Evolutionary conservation across 2,888 invertebrate species (phyloP), one percentile per base, ranked within the genome.

Genomic region (Drosophila emarginata): DNA sequence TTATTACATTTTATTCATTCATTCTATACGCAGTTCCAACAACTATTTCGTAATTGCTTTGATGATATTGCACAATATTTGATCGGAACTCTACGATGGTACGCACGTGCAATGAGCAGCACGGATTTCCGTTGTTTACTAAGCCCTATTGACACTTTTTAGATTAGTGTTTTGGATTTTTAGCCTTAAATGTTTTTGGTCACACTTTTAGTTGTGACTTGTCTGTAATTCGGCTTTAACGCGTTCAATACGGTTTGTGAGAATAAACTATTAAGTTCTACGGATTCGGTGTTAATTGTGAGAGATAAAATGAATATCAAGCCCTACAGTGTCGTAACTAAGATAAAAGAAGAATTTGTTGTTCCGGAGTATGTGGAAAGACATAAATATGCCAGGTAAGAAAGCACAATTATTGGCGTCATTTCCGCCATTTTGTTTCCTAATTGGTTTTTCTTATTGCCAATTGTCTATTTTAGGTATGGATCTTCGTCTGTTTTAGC

Each of bases 381-480:
- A 21, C 11, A 45, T 32, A 11, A 32, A 11, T 9, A 11, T 45
- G 11, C 4, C 45, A 45, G 45, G 45, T 45, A 45, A 21, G 45
- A 45, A 45, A 15, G 40, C 37, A 1, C n/a, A 12, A 14, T 5
- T 39, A 4, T 6, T n/a, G 26, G 26, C 26, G 26, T 26, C 26
- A 5, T 37, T 37, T 12, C 4, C 37, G 12, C 14, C 39, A 39
- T 39, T 14, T 39, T 39, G 4, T 14, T 14, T 6, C 4, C 52
- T n/a, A 7, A 15, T 28, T 28, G 3, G 14, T 18, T 32, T 54
- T 18, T 36, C 50, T 11, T 11, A n/a, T 11, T 32, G 32, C 2
- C 11, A 32, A 32, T 32, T 32, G 32, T 36, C 5, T 15, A 54
- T 54, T 36, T 4, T 18, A 50, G 51, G 64, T 68, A 80, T 86